Evolutionary conservation across 1,140 invertebrate species (phyloP).

Genomic region (Bombus terrestris): DNA sequence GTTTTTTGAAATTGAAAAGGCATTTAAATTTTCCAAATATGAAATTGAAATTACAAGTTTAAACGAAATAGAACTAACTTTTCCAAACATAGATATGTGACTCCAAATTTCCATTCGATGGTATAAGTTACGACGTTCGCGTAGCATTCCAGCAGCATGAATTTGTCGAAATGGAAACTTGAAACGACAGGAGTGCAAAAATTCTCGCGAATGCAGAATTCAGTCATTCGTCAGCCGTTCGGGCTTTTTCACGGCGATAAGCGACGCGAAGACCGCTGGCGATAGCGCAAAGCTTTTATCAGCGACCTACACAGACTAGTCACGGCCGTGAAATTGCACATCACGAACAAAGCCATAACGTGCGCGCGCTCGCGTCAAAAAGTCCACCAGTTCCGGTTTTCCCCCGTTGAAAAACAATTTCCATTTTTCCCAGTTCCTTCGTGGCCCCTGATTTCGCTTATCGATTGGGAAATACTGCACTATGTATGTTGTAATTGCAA

Average conservation of each 20-base stretch:
- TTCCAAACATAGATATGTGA: too few species aligned
- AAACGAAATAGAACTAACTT: too few species aligned
- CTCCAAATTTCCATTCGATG: background rate
- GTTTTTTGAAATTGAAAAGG: too few species aligned
- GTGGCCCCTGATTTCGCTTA: too few species aligned
- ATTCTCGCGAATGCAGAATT: background rate
- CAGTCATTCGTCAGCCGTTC: constrained; percentile 37
- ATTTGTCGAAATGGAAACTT: background rate
- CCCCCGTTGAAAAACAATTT: background rate
- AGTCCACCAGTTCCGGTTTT: background rate
- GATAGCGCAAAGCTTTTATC: constrained; percentile 54
- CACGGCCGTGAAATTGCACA: constrained; percentile 15
- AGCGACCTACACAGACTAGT: background rate
- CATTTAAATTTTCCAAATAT: too few species aligned
- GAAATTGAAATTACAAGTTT: too few species aligned
- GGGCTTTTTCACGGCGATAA: constrained; percentile 40
- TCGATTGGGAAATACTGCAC: background rate
- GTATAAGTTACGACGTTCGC: background rate
- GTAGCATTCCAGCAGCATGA: too few species aligned
- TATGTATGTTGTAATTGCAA: background rate
- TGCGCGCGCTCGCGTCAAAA: background rate
- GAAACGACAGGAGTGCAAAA: background rate
- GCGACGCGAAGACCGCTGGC: background rate
- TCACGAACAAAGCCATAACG: background rate
- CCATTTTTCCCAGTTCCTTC: background rate